A percentile compares a stretch with the other conserved stretches of the same genome.
Conservation (phyloP, 2,113 vertebrate genomes). For the Azemiops feae region DNA sequence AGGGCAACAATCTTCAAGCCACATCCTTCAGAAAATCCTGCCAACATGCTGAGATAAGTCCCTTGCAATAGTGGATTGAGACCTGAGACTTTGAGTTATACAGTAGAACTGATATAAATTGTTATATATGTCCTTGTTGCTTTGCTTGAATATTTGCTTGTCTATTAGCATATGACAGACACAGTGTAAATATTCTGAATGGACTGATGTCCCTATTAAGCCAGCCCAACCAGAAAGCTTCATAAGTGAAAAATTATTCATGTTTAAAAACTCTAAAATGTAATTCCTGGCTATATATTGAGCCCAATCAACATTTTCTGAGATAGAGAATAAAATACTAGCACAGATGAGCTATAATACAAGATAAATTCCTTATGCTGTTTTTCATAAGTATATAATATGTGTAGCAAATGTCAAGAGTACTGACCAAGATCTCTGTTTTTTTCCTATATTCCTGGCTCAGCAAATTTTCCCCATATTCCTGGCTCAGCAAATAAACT, state of each 20-base stretch:
- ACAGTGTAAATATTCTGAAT: neutral
- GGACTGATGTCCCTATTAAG: neutral
- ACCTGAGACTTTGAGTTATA: neutral
- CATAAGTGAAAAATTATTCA: neutral
- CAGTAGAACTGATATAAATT: constrained; percentile 6
- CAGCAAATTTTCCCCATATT: neutral
- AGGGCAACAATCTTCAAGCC: neutral
- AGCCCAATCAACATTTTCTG: neutral
- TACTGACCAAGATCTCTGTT: neutral
- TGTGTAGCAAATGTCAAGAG: neutral
- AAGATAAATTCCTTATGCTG: neutral
- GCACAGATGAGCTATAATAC: neutral
- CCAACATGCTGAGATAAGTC: neutral
- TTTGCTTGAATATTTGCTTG: neutral
- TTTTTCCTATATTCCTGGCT: neutral
- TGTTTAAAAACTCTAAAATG: neutral
- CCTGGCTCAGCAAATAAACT: neutral
- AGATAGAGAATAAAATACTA: neutral
- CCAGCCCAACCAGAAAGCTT: neutral
- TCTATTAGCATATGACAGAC: neutral
- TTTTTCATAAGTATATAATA: neutral
- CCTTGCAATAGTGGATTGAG: neutral
- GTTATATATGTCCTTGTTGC: neutral
- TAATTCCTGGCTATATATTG: neutral
- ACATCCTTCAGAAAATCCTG: neutral